Evolutionary conservation across 2,797 vertebrate species (phyloP), one percentile per base, ranked within the genome.

Genomic region (Coluber constrictor): DNA sequence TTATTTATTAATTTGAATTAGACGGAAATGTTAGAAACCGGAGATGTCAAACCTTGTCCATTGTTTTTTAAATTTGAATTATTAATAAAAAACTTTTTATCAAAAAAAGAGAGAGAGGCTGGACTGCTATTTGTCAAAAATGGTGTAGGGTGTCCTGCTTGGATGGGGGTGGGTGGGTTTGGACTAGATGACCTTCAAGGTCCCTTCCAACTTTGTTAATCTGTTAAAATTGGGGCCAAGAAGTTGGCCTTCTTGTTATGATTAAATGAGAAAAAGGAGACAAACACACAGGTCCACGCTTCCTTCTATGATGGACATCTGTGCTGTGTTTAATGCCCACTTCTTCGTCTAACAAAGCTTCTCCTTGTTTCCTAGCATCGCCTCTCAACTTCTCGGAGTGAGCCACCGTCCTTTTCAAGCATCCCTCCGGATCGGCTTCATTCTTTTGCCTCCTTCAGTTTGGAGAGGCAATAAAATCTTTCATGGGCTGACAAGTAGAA

Each of bases 261-360:
- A 29, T 54, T 54, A 1, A 23, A 12, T 20, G 5, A 9, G 3
- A 25, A n/a, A 63, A 63, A 86, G 29, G 20, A 37, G n/a, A 51
- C 97, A 96, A 97, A 60, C 8, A 4, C 97, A 96, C 95, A 97
- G 97, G 96, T 97, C 97, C 98, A 96, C 97, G 96, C 97, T 97
- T 98, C 98, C 97, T 97, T 98, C 97, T 7, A 55, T 32, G 56
- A 27, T 54, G 18, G 57, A 43, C 25, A 3, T 37, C 23, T 63
- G 12, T 32, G 12, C 7, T 7, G 10, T 43, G 70, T 25, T 95
- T 97, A 96, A 97, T 96, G 96, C 96, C 96, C 96, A 97, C 94
- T 96, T 96, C 95, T 98, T 98, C 97, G 97, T 97, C 98, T 98
- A 98, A 97, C 98, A 98, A 98, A 98, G 98, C 96, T 86, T 92